These are phyloP conservation scores for Ischnura elegans DNA, from an alignment of 2,888 invertebrate genomes.

Conservation along the genomic window DNA sequence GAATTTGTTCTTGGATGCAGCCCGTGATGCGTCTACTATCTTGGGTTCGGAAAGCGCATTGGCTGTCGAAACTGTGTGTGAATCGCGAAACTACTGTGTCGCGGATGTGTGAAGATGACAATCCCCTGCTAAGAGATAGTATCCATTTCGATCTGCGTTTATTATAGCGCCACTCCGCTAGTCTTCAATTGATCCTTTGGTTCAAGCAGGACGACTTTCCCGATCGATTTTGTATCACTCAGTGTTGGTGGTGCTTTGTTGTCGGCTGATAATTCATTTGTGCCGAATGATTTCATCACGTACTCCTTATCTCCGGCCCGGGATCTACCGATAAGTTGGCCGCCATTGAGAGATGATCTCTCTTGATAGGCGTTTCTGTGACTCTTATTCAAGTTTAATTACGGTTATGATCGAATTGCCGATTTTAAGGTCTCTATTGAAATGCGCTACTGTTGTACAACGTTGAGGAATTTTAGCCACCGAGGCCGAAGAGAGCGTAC, in stretches of 20 bases:
- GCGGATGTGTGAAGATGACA: not conserved
- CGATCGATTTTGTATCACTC: not conserved
- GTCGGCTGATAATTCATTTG: not conserved
- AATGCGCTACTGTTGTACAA: not conserved
- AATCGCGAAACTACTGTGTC: too few species aligned
- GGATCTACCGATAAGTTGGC: not conserved
- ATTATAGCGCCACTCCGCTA: not conserved
- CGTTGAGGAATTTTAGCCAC: not conserved
- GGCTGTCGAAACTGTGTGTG: too few species aligned
- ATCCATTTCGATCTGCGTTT: not conserved
- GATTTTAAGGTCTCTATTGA: too few species aligned
- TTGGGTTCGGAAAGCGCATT: too few species aligned
- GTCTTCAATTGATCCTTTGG: not conserved
- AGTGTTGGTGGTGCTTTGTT: conserved; percentile 17
- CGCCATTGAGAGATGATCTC: not conserved
- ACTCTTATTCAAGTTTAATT: not conserved
- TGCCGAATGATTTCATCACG: not conserved
- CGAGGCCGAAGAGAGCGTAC: not conserved
- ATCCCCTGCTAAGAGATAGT: not conserved
- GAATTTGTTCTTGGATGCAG: too few species aligned
- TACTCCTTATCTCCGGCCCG: not conserved
- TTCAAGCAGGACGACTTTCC: not conserved
- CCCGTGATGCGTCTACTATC: too few species aligned
- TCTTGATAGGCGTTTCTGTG: not conserved
- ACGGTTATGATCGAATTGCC: not conserved